These are phyloP conservation scores for Hylaea fasciaria DNA, from an alignment of 2,888 invertebrate species.

Conservation along the genomic window DNA sequence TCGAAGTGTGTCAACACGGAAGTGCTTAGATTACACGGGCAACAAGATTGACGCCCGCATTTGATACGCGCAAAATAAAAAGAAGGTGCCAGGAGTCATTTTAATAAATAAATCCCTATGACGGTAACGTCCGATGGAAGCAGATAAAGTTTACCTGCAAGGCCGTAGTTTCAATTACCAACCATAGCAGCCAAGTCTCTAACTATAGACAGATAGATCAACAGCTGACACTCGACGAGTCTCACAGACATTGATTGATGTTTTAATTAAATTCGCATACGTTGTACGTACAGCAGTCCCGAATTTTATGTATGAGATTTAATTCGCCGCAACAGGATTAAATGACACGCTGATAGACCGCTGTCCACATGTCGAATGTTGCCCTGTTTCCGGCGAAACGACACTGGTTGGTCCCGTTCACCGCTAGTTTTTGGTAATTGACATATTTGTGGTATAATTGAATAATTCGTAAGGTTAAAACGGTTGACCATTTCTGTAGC, in stretches of 20 bases:
- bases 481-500: too few species aligned
- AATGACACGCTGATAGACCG: constrained; percentile 31
- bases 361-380: background rate
- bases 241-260: constrained; percentile 7
- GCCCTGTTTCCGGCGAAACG: constrained; percentile 1
- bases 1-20: background rate
- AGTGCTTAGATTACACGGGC: background rate
- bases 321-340: constrained; percentile 26
- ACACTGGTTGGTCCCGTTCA: background rate
- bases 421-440: constrained; percentile 16
- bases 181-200: too few species aligned
- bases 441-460: constrained; percentile 9
- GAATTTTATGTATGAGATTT: constrained; percentile 30
- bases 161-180: too few species aligned
- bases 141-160: too few species aligned
- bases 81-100: too few species aligned
- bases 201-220: too few species aligned
- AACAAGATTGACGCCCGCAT: background rate
- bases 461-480: too few species aligned
- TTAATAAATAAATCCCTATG: too few species aligned
- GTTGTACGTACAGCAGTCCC: constrained; percentile 29
- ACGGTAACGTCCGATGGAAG: too few species aligned
- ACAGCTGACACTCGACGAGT: background rate
- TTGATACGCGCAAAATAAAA: too few species aligned
- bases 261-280: constrained; percentile 31